Evolutionary conservation across 1,140 invertebrate species (phyloP).

Genomic region (Holotrichia oblita): DNA sequence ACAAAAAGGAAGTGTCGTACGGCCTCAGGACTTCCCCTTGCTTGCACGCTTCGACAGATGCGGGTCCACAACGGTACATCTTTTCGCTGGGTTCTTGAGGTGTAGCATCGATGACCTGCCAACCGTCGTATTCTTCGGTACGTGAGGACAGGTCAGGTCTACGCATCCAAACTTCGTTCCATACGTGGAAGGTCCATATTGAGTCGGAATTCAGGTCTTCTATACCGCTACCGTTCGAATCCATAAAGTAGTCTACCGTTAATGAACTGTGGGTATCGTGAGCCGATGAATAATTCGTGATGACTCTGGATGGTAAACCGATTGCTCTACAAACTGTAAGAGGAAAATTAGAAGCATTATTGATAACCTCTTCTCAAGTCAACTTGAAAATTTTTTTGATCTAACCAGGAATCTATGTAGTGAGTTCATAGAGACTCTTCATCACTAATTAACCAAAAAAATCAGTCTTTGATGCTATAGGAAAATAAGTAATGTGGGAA

Average conservation of each 20-base stretch:
- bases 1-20: constrained; percentile 87
- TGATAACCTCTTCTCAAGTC: no score
- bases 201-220: constrained; percentile 86
- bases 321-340: constrained; percentile 80
- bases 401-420: no score
- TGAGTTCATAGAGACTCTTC: no score
- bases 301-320: constrained; percentile 85
- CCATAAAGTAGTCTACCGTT: constrained; percentile 91
- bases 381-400: no score
- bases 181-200: constrained; percentile 96
- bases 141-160: constrained; percentile 76
- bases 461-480: no score
- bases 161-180: constrained; percentile 96
- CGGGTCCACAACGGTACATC: constrained; percentile 85
- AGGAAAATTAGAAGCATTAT: constrained; percentile 44
- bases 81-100: constrained; percentile 88
- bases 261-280: constrained; percentile 91
- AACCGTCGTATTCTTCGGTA: constrained; percentile 77
- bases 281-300: constrained; percentile 90
- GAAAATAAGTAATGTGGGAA: no score
- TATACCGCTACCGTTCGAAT: constrained; percentile 80
- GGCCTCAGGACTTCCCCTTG: constrained; percentile 81
- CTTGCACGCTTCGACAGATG: constrained; percentile 81
- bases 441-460: no score
- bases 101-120: constrained; percentile 94